Percentiles rank a stretch among this genome's conserved stretches.
phyloP scores from a whole-genome alignment of 2,888 invertebrate genomes.

The Stenurella melanura region DNA sequence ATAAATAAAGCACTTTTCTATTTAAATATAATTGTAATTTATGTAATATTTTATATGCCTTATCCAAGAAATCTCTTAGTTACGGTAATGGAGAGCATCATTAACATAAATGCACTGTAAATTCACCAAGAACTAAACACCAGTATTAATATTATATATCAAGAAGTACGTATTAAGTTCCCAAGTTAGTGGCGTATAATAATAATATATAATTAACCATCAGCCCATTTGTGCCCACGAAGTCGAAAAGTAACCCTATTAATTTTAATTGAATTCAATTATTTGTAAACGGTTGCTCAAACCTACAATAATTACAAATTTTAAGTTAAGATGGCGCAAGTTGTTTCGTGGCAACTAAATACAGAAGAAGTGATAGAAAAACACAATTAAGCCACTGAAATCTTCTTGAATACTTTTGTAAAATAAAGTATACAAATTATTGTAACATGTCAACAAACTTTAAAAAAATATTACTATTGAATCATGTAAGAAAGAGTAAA shows the following conservation, averaged over 20 bases:
- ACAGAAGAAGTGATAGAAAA: no score
- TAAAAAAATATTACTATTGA: no score
- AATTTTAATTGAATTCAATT: not conserved
- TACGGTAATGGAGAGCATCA: not conserved
- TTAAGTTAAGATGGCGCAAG: not conserved
- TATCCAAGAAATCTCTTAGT: not conserved
- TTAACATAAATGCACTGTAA: not conserved
- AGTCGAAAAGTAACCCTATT: not conserved
- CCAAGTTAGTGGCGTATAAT: not conserved
- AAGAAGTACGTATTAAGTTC: not conserved
- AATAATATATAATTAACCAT: not conserved
- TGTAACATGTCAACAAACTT: no score
- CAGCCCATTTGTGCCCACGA: not conserved
- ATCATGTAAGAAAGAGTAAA: no score
- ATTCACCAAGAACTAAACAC: not conserved
- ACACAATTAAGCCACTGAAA: no score
- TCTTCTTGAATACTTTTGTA: no score
- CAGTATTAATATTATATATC: not conserved
- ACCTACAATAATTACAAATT: not conserved
- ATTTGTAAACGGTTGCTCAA: not conserved
- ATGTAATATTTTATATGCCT: not conserved
- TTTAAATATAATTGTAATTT: no score
- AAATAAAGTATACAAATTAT: no score
- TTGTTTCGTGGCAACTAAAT: not conserved
- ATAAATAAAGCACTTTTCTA: no score